Evolutionary conservation across 2,113 vertebrate genomes (phyloP), one percentile per base, ranked within the genome.

Genomic region (Calonectris borealis): DNA sequence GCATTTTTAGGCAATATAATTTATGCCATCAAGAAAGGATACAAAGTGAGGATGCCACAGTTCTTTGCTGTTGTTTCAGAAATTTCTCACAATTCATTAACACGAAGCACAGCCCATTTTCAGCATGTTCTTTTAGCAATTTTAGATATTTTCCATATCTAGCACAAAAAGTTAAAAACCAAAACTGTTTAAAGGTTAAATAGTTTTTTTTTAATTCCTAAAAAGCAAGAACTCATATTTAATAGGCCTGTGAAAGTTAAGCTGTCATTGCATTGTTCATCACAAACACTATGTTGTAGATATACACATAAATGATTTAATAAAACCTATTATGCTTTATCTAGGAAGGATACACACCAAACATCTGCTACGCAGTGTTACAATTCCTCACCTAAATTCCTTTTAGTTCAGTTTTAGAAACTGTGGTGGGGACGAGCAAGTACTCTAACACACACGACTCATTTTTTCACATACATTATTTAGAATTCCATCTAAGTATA

Each of bases 101-200:
- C 12, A 99, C 97, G 13, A 98, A 98, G 48, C 90, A 96, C 34
- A 99, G 92, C 13, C 97, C 98, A 46, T 96, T 93, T 83, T 96
- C 98, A 11, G 98, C 97, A 55, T 97, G 96, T 34, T 98, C 98
- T 65, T 97, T 95, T 29, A 99, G 93, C 9, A 99, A 93, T 73
- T 96, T 97, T 29, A 99, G 98, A 60, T 97, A 96, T 75, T 97
- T 97, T 64, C 99, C 99, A 29, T 99, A 99, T 70, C 99, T 99
- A 94, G 7, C 72, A 94, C 65, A 96, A 93, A 65, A 34, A 78
- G 40, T 62, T 69, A 29, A 79, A 83, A 60, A 6, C 0, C 4
- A 48, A 48, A 60, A 85, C 15, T 40, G 6, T 71, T 88, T 73
- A 88, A 91, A 40, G 13, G 16, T 60, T 55, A 70, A 42, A 16